Conservation (phyloP, 2,113 vertebrate genomes). For the Pseudopodoces humilis region DNA sequence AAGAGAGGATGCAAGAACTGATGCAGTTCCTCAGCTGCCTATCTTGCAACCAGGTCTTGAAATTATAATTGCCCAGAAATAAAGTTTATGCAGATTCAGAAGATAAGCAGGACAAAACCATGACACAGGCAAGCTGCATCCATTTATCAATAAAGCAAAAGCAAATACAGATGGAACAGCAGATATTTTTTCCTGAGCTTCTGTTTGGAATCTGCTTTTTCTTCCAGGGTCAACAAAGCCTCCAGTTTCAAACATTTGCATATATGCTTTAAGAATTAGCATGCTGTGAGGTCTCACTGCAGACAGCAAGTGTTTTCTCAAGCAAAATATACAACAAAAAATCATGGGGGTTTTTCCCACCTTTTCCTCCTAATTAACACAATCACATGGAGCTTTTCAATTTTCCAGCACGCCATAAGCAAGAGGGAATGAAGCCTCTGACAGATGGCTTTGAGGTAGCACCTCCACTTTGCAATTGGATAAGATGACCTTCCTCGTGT, state of each 20-base stretch:
- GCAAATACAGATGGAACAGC: not conserved
- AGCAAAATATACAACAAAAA: not conserved
- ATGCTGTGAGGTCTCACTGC: not conserved
- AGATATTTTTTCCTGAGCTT: not conserved
- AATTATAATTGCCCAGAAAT: not conserved
- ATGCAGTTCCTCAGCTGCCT: not conserved
- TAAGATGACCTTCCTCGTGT: not conserved
- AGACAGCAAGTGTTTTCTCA: not conserved
- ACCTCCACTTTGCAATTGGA: not conserved
- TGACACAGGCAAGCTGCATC: not conserved
- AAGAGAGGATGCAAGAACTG: not conserved
- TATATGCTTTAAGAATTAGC: not conserved
- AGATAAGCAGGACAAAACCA: not conserved
- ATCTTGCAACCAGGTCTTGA: not conserved
- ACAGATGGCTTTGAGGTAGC: not conserved
- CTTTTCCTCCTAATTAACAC: not conserved
- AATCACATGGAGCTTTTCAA: not conserved
- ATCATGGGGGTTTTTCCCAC: not conserved
- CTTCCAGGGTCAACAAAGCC: slow-evolving; percentile 17
- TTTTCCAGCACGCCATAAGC: not conserved
- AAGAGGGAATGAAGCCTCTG: not conserved
- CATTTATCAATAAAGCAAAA: not conserved
- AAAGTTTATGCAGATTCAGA: not conserved
- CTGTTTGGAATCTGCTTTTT: not conserved
- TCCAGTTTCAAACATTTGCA: not conserved